phyloP scores from a whole-genome alignment of 2,888 invertebrate species.

The Protodeltote pygarga region DNA sequence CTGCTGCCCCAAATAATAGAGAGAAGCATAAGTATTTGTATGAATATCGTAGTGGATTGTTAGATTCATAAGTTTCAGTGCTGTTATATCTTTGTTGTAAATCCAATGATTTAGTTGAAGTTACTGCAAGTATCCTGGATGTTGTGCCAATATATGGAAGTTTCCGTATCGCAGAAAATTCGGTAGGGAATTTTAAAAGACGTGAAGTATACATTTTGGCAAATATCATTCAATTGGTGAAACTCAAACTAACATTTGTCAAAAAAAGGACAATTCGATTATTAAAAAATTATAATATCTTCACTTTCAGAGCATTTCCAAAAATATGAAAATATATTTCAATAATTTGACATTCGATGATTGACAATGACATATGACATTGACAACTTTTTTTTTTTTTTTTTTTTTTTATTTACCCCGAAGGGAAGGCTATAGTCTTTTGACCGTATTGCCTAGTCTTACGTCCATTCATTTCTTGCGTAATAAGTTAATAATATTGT shows the following conservation, averaged over 20 bases:
- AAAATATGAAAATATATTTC: too few relatives aligned
- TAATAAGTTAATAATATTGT: too few relatives aligned
- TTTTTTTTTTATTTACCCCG: too few relatives aligned
- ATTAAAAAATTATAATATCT: constrained; percentile 24
- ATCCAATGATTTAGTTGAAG: constrained; percentile 43
- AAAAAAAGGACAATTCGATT: not conserved
- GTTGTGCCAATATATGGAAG: constrained; percentile 46
- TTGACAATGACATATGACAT: constrained; percentile 9
- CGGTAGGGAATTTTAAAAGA: constrained; percentile 60
- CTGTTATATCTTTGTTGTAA: constrained; percentile 52
- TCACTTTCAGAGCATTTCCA: not conserved
- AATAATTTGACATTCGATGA: not conserved
- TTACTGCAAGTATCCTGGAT: constrained; percentile 46
- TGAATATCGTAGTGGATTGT: constrained; percentile 43
- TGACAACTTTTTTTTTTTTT: not conserved
- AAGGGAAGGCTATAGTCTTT: too few relatives aligned
- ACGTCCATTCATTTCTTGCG: too few relatives aligned
- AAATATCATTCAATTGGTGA: not conserved
- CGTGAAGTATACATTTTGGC: constrained; percentile 64
- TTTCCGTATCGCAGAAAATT: constrained; percentile 57
- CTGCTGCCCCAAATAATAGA: constrained; percentile 66
- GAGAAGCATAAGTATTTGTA: constrained; percentile 70
- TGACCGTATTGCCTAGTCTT: too few relatives aligned
- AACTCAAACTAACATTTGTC: not conserved
- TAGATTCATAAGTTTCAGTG: constrained; percentile 38